Percentiles rank a stretch among this genome's conserved stretches.
These are phyloP conservation scores for Gobiocypris rarus DNA, from an alignment of 2,113 vertebrate species.

Conservation along the genomic window DNA sequence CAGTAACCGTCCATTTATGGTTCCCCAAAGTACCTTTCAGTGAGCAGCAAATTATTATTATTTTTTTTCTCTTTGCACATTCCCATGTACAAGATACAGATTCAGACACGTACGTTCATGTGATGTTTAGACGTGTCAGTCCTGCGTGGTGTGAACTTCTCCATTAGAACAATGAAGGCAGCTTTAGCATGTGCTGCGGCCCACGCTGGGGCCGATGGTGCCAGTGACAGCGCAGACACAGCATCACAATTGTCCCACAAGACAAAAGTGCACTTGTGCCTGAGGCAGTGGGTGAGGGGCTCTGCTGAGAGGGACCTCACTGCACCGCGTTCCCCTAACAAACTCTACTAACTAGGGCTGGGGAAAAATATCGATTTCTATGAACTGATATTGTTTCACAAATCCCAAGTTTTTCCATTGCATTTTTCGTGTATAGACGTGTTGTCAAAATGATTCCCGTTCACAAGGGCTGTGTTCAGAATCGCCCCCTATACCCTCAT, in stretches of 20 bases:
- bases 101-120: not conserved
- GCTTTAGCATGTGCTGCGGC: constrained; percentile 68
- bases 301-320: constrained; percentile 41
- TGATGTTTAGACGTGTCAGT: not conserved
- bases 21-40: no score
- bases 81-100: not conserved
- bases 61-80: not conserved
- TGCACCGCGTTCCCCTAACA: not conserved
- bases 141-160: not conserved
- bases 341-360: not conserved
- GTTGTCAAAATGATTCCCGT: no score
- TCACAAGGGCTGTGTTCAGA: no score
- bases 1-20: no score
- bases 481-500: no score
- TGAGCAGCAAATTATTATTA: no score
- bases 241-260: constrained; percentile 84
- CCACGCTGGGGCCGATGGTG: constrained; percentile 78
- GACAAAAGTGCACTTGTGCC: constrained; percentile 83
- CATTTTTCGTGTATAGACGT: no score
- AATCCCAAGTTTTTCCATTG: no score
- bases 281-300: constrained; percentile 64
- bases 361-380: no score
- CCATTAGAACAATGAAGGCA: constrained; percentile 54
- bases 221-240: constrained; percentile 82
- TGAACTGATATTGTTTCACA: no score